Base-by-base conservation (phyloP, 1,140 invertebrate species). In the Sminthurinus signatus region DNA sequence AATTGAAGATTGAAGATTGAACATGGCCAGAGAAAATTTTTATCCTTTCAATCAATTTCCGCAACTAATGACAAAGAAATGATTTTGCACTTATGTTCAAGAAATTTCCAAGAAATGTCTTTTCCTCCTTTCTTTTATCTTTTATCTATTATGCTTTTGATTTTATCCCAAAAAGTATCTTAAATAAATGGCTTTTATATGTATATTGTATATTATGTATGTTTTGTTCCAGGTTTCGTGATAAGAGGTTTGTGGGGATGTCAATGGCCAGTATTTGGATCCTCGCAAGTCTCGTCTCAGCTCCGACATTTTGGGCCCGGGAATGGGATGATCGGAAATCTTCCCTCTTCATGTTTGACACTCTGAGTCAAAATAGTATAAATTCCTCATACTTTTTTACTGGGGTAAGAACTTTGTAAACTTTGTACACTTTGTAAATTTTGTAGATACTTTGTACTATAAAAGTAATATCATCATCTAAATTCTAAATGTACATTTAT, bases 241-340 rank as follows among this genome's bases (percentile, higher is more conserved):
- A 70, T n/a, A 46, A 58, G 48, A 51, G 69, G 15, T 70, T 70
- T 52, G 65, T 70, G n/a, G 62, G 60, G 31, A 62, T 70, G 62
- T 70, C 69, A 14, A 70, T 70, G 65, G 60, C 51, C 2, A 61
- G 57, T 19, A 70, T 70, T 59, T 70, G 69, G 69, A 65, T 70
- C 31, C 44, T 70, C 2, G 65, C 69, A 12, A 65, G 62, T 39
- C 46, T 70, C 8, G 69, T 70, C 14, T 62, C 69, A 12, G 69
- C 62, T 52, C 69, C 69, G 19, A 65, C 65, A 15, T 56, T 70
- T 25, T 70, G 69, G 69, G 69, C 62, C 3, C 29, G 68, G 44
- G 46, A 67, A 52, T 70, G 68, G 68, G 57, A 67, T 15, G 57
- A 67, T 21, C 42, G 42, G 28, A 55, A 44, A 21, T 10, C 19